Conservation (phyloP, 2,113 vertebrate species). For the Micromys minutus region DNA sequence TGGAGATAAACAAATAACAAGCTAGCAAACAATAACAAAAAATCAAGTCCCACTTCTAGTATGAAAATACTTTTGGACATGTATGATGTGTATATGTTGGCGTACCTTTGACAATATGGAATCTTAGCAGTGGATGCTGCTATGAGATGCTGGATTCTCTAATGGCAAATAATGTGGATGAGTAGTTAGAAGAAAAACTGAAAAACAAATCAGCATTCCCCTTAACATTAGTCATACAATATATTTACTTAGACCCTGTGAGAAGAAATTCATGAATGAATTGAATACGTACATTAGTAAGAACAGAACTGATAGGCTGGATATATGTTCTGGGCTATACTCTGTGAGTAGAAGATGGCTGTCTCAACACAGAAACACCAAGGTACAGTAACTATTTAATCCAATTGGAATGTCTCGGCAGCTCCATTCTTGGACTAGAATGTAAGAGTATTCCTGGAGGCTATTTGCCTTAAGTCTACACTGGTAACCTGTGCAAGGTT, state of each 20-base stretch:
- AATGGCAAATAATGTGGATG: background rate
- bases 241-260: background rate
- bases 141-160: background rate
- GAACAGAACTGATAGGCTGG: background rate
- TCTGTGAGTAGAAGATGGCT: background rate
- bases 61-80: background rate
- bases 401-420: background rate
- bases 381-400: background rate
- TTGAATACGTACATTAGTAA: background rate
- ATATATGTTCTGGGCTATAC: background rate
- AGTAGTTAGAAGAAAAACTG: background rate
- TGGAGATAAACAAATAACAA: background rate
- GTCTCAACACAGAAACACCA: background rate
- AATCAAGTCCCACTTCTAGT: background rate
- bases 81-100: fast-evolving
- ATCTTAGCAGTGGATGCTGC: background rate
- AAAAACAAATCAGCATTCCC: background rate
- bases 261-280: background rate
- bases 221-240: background rate
- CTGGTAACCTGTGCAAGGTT: background rate
- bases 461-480: too few relatives aligned
- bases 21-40: background rate
- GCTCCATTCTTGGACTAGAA: background rate
- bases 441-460: background rate
- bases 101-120: background rate